Base-by-base conservation (phyloP, 2,113 vertebrate genomes). In the Chauna torquata region DNA sequence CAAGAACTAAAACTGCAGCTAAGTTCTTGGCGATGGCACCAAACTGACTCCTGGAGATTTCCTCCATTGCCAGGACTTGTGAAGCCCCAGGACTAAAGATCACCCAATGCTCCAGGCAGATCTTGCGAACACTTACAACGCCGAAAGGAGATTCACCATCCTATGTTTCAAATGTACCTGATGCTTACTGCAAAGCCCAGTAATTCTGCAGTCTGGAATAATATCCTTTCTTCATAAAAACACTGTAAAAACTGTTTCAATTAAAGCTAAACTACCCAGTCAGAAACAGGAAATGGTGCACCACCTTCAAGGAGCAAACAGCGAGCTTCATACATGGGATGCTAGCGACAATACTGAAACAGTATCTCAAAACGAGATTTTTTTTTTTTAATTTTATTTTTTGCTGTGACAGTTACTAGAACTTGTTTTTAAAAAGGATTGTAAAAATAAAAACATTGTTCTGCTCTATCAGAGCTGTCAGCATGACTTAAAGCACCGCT, bases 231-330 rank as follows among this genome's bases (percentile, higher is more conserved):
- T 80, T 92, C 57, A 78, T 30, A 75, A 93, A 84, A 74, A 55
- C 16, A 77, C 24, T 38, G 6, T 57, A 57, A 82, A 71, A 75
- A 40, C 1, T 7, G 32, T 28, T 85, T 59, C 65, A 25, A 72
- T 36, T 69, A 40, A 64, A 87, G 68, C 40, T 40, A 12, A 90
- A 84, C 1, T 0, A 50, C 68, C 54, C 11, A 49, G 87, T n/a
- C 47, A 96, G 61, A 97, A 96, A 95, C 95, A 97, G 95, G 94
- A 97, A 97, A 95, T 0, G 9, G 47, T 87, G 25, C 52, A 93
- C 45, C 28, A 40, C 64, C 82, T 86, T 77, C 47, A 93, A 72
- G 62, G 18, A 90, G 77, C 86, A 94, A 95, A 83, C 81, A 18
- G 68, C 40, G n/a, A 79, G 66, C 69, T 59, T 42, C 14, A 27